Evolutionary conservation across 1,140 invertebrate species (phyloP), one percentile per base, ranked within the genome.

Genomic region (Drosophila littoralis): DNA sequence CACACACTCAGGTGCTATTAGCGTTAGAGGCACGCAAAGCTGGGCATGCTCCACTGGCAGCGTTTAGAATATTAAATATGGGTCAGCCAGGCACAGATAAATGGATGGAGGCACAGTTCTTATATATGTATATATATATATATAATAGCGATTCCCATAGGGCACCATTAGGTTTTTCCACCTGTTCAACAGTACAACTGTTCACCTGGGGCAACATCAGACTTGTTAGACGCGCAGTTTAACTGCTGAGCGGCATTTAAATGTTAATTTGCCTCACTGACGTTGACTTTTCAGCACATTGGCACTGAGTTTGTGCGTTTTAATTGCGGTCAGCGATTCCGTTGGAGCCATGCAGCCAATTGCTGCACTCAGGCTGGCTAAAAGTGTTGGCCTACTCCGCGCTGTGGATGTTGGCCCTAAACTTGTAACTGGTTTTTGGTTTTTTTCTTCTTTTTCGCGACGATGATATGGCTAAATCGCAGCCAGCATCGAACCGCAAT

Each of bases 211-310:
- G 32, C 12, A 43, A 55, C 35, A 38, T 13, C 13, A 33, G 28
- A 50, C 67, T 59, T 51, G 51, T 71, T 79, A 8, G 4, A 9
- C 22, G 35, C 33, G 17, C 28, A 32, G 32, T 33, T 38, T 69
- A 81, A 81, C 79, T 67, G 81, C 73, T 74, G 64, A 74, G 63
- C 68, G 73, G 84, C 79, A 88, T 72, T 80, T 89, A 88, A 83
- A 88, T 88, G 79, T 71, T 88, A 79, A 83, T 82, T 88, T 81
- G 38, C 65, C 65, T 22, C 22, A 9, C 32, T 54, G 81, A 75
- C 75, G 48, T 52, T 67, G 40, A 77, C 68, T 82, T 78, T 67
- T 81, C 46, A 79, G 79, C 75, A 77, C 63, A 54, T 77, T 74
- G 55, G 32, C n/a, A n/a, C 59, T 13, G 60, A 40, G 42, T 77